Base-by-base conservation (phyloP, 2,888 invertebrate species). In the Drosophila mettleri region DNA sequence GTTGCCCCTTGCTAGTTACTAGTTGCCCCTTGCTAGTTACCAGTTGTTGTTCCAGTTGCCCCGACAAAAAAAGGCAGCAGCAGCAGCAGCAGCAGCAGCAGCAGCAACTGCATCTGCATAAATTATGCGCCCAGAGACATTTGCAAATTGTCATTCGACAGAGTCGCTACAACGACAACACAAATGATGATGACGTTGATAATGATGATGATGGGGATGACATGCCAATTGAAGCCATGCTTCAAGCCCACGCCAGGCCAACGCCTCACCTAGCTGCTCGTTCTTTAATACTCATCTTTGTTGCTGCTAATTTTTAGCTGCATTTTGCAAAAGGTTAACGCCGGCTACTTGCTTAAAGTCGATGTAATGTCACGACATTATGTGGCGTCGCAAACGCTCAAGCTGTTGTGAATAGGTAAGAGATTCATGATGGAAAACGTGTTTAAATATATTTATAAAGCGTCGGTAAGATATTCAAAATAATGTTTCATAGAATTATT, bases 61-160 rank as follows among this genome's bases (percentile, higher is more conserved):
- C 43, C 49, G 29, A 54, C 60, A 31, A 66, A 69, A 69, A 75
- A 67, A 57, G 61, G 36, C 60, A 52, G 22, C 54, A 29, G 20
- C 62, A 58, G 59, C 61, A 24, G 29, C 49, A 33, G n/a, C 46
- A 20, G 27, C 49, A 43, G 20, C 45, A 22, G 16, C 45, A 51
- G 10, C 53, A 22, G 16, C 65, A 63, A 61, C 63, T 64, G 74
- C 75, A 84, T 84, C 86, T 85, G 74, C 85, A 84, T 87, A 87
- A 84, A 81, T 83, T 78, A 83, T 83, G 87, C 85, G 55, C 66
- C 61, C 82, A 70, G 67, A 70, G 74, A 70, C 82, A 82, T 82
- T 82, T 82, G 83, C 80, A 82, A 82, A 82, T 80, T 86, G 88
- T 88, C 84, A 85, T 83, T 81, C 63, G 76, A 55, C 63, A 68